Evolutionary conservation across 2,888 invertebrate genomes (phyloP).

Genomic region (Ichneumoninae sp.): DNA sequence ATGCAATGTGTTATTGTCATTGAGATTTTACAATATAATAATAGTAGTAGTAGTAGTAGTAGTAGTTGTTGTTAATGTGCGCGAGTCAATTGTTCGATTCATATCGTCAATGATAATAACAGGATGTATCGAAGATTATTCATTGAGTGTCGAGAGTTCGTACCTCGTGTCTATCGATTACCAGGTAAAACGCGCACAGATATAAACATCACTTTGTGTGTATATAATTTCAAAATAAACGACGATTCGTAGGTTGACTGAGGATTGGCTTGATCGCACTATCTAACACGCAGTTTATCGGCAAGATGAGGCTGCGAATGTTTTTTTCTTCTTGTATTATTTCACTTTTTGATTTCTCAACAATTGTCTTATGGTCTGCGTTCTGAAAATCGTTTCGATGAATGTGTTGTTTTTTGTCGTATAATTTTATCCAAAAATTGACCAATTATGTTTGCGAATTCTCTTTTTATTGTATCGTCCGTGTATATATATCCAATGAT

Average conservation of each 20-base stretch:
- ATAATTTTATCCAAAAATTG: conserved; percentile 31
- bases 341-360: conserved; percentile 9
- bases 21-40: conserved; percentile 43
- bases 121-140: conserved; percentile 15
- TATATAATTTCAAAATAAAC: conserved; percentile 32
- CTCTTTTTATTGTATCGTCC: conserved; percentile 49
- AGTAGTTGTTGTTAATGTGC: conserved; percentile 40
- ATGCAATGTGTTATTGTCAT: conserved; percentile 61
- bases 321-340: background rate
- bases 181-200: conserved; percentile 24
- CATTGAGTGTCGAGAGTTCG: conserved; percentile 11
- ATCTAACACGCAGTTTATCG: conserved; percentile 58
- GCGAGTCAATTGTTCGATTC: conserved; percentile 46
- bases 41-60: conserved; percentile 20
- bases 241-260: conserved; percentile 56
- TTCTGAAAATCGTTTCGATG: conserved; percentile 26
- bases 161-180: conserved; percentile 50
- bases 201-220: conserved; percentile 34
- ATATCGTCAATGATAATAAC: conserved; percentile 32
- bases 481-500: conserved; percentile 46
- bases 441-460: conserved; percentile 31
- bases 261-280: conserved; percentile 51
- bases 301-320: conserved; percentile 60
- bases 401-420: background rate
- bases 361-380: conserved; percentile 37